These are phyloP conservation scores for Thyatira batis DNA, from an alignment of 2,888 invertebrate species.

Conservation along the genomic window DNA sequence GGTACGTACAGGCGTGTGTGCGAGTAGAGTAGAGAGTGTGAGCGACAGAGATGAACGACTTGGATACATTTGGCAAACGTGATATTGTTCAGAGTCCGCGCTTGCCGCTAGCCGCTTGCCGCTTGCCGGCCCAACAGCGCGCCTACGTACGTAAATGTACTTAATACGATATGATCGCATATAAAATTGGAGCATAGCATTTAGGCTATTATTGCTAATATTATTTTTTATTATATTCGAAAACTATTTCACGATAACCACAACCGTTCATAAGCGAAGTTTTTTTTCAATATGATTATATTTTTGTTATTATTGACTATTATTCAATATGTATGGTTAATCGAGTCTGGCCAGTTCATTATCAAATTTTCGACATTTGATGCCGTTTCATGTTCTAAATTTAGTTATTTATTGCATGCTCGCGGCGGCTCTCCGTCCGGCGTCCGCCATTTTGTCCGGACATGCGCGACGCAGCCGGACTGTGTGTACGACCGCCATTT, in stretches of 20 bases:
- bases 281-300: constrained; percentile 78
- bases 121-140: constrained; percentile 21
- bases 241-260: constrained; percentile 81
- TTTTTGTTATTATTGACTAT: constrained; percentile 80
- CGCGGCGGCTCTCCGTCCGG: constrained; percentile 46
- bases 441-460: constrained; percentile 62
- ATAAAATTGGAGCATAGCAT: constrained; percentile 71
- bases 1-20: constrained; percentile 2
- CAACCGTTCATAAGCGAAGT: constrained; percentile 83
- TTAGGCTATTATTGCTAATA: constrained; percentile 81
- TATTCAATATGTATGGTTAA: constrained; percentile 72
- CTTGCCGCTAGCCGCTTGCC: constrained; percentile 40
- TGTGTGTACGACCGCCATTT: constrained; percentile 61
- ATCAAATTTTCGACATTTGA: constrained; percentile 53
- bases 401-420: constrained; percentile 69
- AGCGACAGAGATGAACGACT: constrained; percentile 38
- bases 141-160: constrained; percentile 45
- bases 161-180: constrained; percentile 74
- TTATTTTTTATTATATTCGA: constrained; percentile 75
- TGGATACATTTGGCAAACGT: constrained; percentile 53
- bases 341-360: constrained; percentile 40
- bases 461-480: constrained; percentile 53
- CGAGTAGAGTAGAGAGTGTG: constrained; percentile 23
- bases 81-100: constrained; percentile 40
- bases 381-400: constrained; percentile 48